Percentiles rank a stretch among this genome's conserved stretches.
Conservation (phyloP, 2,113 vertebrate genomes). For the Oreochromis tanganicae region DNA sequence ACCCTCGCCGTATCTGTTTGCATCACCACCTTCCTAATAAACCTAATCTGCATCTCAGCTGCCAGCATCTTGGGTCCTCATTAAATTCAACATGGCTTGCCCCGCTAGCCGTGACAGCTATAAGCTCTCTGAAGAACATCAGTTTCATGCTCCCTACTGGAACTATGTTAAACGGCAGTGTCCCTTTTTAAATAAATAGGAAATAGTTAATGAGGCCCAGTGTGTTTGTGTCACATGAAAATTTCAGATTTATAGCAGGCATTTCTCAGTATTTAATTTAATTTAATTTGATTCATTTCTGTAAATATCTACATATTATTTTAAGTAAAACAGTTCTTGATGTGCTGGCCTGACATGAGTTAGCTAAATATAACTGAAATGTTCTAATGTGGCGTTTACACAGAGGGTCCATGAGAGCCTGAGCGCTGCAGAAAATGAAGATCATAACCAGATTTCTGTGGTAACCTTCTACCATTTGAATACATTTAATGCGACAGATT, state of each 20-base stretch:
- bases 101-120: too few species aligned
- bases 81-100: too few species aligned
- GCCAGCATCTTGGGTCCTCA: too few species aligned
- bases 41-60: too few species aligned
- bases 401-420: not conserved
- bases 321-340: not conserved
- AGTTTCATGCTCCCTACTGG: not conserved
- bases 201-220: not conserved
- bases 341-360: not conserved
- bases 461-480: not conserved
- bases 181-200: not conserved
- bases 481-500: not conserved
- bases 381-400: accelerated
- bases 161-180: not conserved
- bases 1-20: too few species aligned
- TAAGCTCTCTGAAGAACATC: too few species aligned
- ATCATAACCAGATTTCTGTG: not conserved
- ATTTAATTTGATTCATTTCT: not conserved
- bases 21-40: too few species aligned
- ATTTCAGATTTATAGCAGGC: not conserved
- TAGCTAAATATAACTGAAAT: not conserved
- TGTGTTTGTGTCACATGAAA: not conserved
- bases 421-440: not conserved
- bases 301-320: not conserved
- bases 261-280: not conserved